Evolutionary conservation across 2,888 invertebrate genomes (phyloP), one percentile per base, ranked within the genome.

Genomic region (Pecten maximus): DNA sequence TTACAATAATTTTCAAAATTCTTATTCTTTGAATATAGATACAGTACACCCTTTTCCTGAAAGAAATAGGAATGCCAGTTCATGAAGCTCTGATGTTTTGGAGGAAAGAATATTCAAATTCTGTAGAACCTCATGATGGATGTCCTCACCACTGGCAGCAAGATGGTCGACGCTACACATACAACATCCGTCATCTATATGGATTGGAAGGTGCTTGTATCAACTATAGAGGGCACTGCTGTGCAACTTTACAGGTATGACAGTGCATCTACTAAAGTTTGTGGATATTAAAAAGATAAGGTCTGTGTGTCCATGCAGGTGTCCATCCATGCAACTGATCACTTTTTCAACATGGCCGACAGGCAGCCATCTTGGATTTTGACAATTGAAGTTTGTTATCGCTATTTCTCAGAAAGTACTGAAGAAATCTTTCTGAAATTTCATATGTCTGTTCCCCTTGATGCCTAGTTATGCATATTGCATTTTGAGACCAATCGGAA

Each of bases 181-280:
- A 98, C 96, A 98, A 98, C 91, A 98, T 98, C 89, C 97, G 98
- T 91, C 98, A 98, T 95, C 97, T 98, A 96, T 98, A 98, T 97
- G 98, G 98, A 0, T 96, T 98, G 88, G 98, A 98, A 96, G 98
- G 98, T 6, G 97, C 97, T n/a, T 97, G 97, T 93, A 98, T 97
- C 94, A 97, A 97, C 94, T 98, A 98, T 94, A 96, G 96, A 87
- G 97, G 97, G 28, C 97, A 97, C 87, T 97, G 97, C 92, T 98
- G 98, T 95, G 94, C 96, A 35, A 95, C 97, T 90, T 97, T 98
- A 88, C 98, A 98, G 96, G 98, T 98, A 94, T 97, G 28, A 28
- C 12, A 74, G 28, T 50, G 50, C 16, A 16, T 48, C 28, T 54
- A 15, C n/a, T 15, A 48, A 48, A 48, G 10, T 48, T 48, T 12